Percentiles rank a stretch among this genome's conserved stretches.
Conservation (phyloP, 2,797 vertebrate species). For the Sparidentex hasta region DNA sequence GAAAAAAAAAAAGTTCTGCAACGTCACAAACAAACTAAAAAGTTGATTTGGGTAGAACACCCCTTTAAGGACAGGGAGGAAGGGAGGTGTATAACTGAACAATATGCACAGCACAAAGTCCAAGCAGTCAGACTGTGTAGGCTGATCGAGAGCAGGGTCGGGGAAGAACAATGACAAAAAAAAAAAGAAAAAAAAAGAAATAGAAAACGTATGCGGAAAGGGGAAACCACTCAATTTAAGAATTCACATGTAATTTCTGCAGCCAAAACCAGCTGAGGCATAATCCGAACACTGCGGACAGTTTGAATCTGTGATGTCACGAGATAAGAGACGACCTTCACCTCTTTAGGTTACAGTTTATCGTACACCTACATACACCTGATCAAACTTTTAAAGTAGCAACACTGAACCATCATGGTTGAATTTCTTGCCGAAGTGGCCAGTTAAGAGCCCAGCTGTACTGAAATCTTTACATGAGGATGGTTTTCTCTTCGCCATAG, state of each 20-base stretch:
- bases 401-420: not conserved
- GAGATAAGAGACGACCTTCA: not conserved
- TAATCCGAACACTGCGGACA: not conserved
- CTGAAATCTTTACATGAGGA: not conserved
- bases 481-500: not conserved
- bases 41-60: conserved; percentile 51
- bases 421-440: not conserved
- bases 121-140: conserved; percentile 42
- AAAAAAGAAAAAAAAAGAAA: not conserved
- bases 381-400: not conserved
- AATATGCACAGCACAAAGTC: conserved; percentile 69
- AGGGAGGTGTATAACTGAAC: conserved; percentile 44
- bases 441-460: not conserved
- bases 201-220: not conserved
- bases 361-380: too few species aligned
- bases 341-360: too few species aligned
- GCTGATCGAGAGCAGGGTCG: conserved; percentile 13
- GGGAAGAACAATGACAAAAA: conserved; percentile 1
- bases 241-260: conserved; percentile 29
- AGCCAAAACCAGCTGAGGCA: conserved; percentile 7
- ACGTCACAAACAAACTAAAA: conserved; percentile 20
- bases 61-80: conserved; percentile 23
- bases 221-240: conserved; percentile 43
- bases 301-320: conserved; percentile 22
- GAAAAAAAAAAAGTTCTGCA: conserved; percentile 20